Evolutionary conservation across 2,888 invertebrate species (phyloP), one percentile per base, ranked within the genome.

Genomic region (Isoperla grammatica): DNA sequence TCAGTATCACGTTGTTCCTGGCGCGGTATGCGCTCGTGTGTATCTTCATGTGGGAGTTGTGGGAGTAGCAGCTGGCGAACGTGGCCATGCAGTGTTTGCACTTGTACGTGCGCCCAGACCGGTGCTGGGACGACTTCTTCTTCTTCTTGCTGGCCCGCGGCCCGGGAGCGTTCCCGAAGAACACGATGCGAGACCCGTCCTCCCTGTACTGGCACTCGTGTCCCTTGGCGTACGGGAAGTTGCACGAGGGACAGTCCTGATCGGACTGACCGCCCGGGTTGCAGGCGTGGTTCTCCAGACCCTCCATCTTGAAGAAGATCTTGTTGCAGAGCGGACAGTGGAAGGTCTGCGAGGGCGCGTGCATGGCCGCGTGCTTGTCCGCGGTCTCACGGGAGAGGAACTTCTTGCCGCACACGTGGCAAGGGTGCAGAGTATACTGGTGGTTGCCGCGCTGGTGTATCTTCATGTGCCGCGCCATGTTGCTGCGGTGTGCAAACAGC

Each of bases 271-370:
- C 66, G 1, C 67, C 63, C 4, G 53, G 17, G 1, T 64, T 67
- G 19, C 72, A 72, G 54, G 70, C 68, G 59, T 72, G 72, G 2
- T 69, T 67, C 53, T 70, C 64, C 2, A 72, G 50, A 6, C 71
- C 71, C 37, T 69, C 67, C 62, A 71, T 71, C 66, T 71, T 72
- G 64, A 72, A 72, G 62, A 72, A 72, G 59, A 72, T 69, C 46
- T 72, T 72, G 60, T 72, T 71, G 62, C 72, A 72, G 42, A 70
- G 70, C 15, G 69, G 65, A 60, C 72, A 72, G 57, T 70, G 72
- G 65, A 70, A 72, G 45, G 71, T 70, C 63, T 68, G 71, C 46
- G 69, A 67, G 3, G 70, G 66, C 1, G 64, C 63, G 56, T 72
- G 71, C 46, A 67, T 67, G 39, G 69, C 68, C 49, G 69, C 68